Conservation (phyloP, 1,140 invertebrate genomes). For the Telenomus remus region DNA sequence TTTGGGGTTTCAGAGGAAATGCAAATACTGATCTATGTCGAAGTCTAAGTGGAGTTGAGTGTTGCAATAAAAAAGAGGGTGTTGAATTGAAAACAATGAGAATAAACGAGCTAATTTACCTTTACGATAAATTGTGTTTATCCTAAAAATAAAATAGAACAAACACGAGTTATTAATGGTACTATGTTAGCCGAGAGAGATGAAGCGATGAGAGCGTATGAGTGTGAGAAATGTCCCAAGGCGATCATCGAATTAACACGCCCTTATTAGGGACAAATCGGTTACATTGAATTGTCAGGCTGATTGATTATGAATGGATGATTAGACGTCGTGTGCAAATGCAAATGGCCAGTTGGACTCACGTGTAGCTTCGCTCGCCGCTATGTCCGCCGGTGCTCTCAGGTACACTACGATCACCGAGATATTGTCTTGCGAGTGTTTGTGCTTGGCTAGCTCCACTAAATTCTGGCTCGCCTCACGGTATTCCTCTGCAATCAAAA, state of each 20-base stretch:
- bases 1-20: too few species aligned
- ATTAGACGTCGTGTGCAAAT: slow-evolving; percentile 34
- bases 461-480: slow-evolving; percentile 81
- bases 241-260: slow-evolving; percentile 9
- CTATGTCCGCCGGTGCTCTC: slow-evolving; percentile 81
- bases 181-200: background rate
- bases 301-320: slow-evolving; percentile 41
- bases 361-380: slow-evolving; percentile 65
- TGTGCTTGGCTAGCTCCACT: slow-evolving; percentile 83
- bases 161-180: slow-evolving; percentile 17
- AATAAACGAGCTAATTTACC: slow-evolving; percentile 23
- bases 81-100: slow-evolving; percentile 8
- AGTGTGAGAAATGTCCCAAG: background rate
- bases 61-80: slow-evolving; percentile 1
- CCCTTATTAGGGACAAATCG: slow-evolving; percentile 17
- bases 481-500: slow-evolving; percentile 77
- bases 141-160: slow-evolving; percentile 28
- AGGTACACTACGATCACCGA: slow-evolving; percentile 91
- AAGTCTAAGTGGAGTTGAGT: slow-evolving; percentile 9
- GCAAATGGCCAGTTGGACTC: slow-evolving; percentile 42
- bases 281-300: slow-evolving; percentile 22
- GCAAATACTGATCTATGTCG: too few species aligned
- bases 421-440: slow-evolving; percentile 90
- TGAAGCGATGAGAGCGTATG: too few species aligned
- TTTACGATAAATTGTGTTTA: slow-evolving; percentile 19